A percentile compares a stretch with the other conserved stretches of the same genome.
Evolutionary conservation across 2,888 invertebrate genomes (phyloP).

Genomic region (Zele albiditarsus): DNA sequence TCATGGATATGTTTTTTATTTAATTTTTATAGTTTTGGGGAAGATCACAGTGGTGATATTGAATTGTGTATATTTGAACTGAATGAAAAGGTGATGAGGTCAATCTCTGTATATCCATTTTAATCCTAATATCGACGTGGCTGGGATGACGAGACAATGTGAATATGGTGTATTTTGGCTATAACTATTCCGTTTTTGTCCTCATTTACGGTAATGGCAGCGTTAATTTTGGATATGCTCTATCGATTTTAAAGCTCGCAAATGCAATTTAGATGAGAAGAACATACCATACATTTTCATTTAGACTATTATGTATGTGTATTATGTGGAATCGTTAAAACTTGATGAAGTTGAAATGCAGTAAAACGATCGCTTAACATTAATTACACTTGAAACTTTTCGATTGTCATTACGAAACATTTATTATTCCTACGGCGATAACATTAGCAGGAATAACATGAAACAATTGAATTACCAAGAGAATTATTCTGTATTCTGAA

Average conservation of each 20-base stretch:
- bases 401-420: too few relatives aligned
- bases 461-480: too few relatives aligned
- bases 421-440: too few relatives aligned
- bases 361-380: too few relatives aligned
- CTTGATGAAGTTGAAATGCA: too few relatives aligned
- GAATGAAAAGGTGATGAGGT: neutral
- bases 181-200: conserved; percentile 14
- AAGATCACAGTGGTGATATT: too few relatives aligned
- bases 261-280: neutral
- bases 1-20: neutral
- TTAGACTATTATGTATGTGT: too few relatives aligned
- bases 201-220: conserved; percentile 25
- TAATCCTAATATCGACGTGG: conserved; percentile 25
- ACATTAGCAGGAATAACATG: too few relatives aligned
- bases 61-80: conserved; percentile 22
- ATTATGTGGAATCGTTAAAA: too few relatives aligned
- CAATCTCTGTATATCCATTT: conserved; percentile 16
- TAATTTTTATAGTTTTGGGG: neutral
- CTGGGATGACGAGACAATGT: neutral
- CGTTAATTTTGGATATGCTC: neutral
- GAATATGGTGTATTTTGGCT: neutral
- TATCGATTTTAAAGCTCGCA: conserved; percentile 29
- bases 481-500: too few relatives aligned
- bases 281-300: too few relatives aligned
- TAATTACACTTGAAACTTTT: too few relatives aligned